These are phyloP conservation scores for Nemopilema nomurai DNA, from an alignment of 30 jellyfish, hydroid and myxozoan species.

Conservation along the genomic window DNA sequence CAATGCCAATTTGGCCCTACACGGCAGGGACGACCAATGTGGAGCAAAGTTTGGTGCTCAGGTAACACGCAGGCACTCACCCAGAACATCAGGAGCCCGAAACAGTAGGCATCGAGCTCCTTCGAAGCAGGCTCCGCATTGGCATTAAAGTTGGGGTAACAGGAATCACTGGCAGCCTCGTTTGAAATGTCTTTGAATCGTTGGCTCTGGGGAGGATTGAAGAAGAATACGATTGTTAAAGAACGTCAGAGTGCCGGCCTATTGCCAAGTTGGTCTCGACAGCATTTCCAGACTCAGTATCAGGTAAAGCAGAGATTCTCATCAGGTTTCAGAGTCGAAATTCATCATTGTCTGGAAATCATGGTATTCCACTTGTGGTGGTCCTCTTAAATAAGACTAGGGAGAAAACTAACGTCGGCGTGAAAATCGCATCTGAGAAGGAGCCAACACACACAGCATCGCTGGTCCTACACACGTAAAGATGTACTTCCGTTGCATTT, in stretches of 20 bases:
- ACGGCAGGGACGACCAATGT: too few species aligned
- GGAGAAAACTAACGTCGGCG: too few species aligned
- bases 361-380: too few species aligned
- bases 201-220: conserved; percentile 13
- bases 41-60: neutral
- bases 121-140: conserved; percentile 23
- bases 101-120: conserved; percentile 36
- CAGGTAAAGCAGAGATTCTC: conserved; percentile 40
- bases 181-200: conserved; percentile 27
- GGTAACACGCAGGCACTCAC: conserved; percentile 2
- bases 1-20: too few species aligned
- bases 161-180: neutral
- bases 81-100: conserved; percentile 63
- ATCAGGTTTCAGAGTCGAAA: conserved; percentile 14
- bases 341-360: conserved; percentile 34
- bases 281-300: conserved; percentile 35
- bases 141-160: conserved; percentile 13
- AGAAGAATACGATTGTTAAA: neutral
- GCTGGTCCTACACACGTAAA: too few species aligned
- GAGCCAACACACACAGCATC: too few species aligned
- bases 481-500: too few species aligned
- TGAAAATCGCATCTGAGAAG: too few species aligned
- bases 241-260: neutral
- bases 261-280: neutral
- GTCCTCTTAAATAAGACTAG: too few species aligned